Evolutionary conservation across 1,140 invertebrate genomes (phyloP), one percentile per base, ranked within the genome.

Genomic region (Atta colombica): DNA sequence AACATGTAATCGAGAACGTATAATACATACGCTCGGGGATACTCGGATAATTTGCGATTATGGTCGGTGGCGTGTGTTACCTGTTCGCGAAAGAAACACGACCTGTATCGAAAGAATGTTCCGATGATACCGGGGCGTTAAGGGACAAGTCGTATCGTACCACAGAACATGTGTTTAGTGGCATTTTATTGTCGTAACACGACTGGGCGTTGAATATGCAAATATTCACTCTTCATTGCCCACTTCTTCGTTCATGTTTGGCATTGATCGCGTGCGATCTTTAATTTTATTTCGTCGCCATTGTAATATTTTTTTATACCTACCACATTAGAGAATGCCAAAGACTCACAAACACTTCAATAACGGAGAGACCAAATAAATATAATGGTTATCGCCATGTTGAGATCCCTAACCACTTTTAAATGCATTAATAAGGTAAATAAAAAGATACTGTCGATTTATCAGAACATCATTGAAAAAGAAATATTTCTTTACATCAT

Each of bases 131-230:
- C 60, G 75, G 35, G 28, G 39, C 60, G 71, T 90, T 78, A 90
- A 87, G 68, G 88, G 68, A 78, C 89, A n/a, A 77, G 85, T 72
- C 88, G 88, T 92, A 92, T 92, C 90, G 92, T 91, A 90, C 89
- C 77, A 65, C 58, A 88, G 91, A 93, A 94, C 93, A 94, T 89
- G 91, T 93, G 93, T 94, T 94, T 93, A 93, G 87, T 90, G 85
- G 71, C 90, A 92, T 91, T 94, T 94, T 94, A 94, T 94, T 94
- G 92, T 94, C 93, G 92, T 92, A 93, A 91, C 92, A 85, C 86
- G 87, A 65, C 88, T 86, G 86, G 86, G 60, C 74, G 75, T 66
- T 86, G 90, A 93, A 92, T 93, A 94, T 94, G 93, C 92, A 92
- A 93, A 94, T 93, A 66, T 80, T 49, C 63, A n/a, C 60, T 87